Evolutionary conservation across 2,888 invertebrate species (phyloP).

Genomic region (Euphydryas editha): DNA sequence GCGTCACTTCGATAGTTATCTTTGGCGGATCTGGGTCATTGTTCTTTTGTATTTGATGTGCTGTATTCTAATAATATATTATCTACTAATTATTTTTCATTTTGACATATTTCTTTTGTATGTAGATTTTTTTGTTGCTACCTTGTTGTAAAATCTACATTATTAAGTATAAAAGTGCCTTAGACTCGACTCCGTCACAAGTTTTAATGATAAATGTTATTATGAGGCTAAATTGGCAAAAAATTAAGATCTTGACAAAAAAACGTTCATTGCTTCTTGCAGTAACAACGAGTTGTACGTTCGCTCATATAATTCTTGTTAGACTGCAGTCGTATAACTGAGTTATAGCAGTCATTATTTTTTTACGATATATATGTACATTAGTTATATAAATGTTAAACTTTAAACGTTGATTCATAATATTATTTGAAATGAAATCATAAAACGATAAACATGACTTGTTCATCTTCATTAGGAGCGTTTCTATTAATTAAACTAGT

Average conservation of each 20-base stretch:
- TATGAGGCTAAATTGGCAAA: slow-evolving; percentile 52
- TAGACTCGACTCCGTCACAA: slow-evolving; percentile 14
- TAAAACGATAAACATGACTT: not conserved
- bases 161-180: not conserved
- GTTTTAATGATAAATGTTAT: slow-evolving; percentile 43
- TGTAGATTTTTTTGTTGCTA: not conserved
- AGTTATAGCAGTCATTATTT: slow-evolving; percentile 18
- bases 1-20: slow-evolving; percentile 81
- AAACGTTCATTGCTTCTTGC: slow-evolving; percentile 39
- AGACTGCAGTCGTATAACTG: slow-evolving; percentile 24
- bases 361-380: slow-evolving; percentile 15
- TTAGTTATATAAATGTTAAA: slow-evolving; percentile 2
- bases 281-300: slow-evolving; percentile 39
- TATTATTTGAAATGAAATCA: not conserved
- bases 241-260: slow-evolving; percentile 50
- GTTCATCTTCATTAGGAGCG: not conserved
- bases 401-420: slow-evolving; percentile 2
- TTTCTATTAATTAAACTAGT: not conserved
- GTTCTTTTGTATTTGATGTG: slow-evolving; percentile 75
- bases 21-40: slow-evolving; percentile 81
- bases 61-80: slow-evolving; percentile 51
- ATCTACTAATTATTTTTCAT: slow-evolving; percentile 22
- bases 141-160: not conserved
- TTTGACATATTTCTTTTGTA: slow-evolving; percentile 11
- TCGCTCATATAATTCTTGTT: slow-evolving; percentile 26